phyloP scores from a whole-genome alignment of 2,113 vertebrate genomes.

The Fregata magnificens region DNA sequence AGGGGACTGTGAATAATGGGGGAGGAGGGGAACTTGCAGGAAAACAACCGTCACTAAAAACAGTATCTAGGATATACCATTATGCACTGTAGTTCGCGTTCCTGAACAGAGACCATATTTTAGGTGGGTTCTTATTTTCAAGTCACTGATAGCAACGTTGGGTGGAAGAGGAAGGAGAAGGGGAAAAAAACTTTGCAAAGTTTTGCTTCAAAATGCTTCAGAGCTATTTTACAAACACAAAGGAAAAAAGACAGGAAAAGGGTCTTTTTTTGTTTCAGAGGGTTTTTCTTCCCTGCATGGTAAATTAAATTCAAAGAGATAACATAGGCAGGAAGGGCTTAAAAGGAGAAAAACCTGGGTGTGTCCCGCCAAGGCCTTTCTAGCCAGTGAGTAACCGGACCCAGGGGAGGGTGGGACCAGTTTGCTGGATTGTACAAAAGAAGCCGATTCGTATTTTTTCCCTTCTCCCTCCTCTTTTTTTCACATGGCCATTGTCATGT shows the following conservation, averaged over 20 bases:
- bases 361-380: conserved; percentile 12
- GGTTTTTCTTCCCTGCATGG: not conserved
- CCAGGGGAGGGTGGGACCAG: not conserved
- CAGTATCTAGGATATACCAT: not conserved
- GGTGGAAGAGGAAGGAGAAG: not conserved
- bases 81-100: not conserved
- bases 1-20: not conserved
- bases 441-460: not conserved
- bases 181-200: not conserved
- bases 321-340: conserved; percentile 25
- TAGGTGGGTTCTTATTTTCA: not conserved
- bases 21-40: not conserved
- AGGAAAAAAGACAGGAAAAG: conserved; percentile 1
- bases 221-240: not conserved
- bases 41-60: not conserved
- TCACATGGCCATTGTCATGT: not conserved
- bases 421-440: not conserved
- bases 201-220: too few species aligned
- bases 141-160: not conserved
- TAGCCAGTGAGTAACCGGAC: not conserved
- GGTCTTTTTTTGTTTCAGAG: not conserved
- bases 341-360: not conserved
- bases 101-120: not conserved
- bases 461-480: not conserved
- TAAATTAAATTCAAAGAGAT: conserved; percentile 14